These are phyloP conservation scores for Okamejei kenojei DNA, from an alignment of 2,797 vertebrate species.

Conservation along the genomic window DNA sequence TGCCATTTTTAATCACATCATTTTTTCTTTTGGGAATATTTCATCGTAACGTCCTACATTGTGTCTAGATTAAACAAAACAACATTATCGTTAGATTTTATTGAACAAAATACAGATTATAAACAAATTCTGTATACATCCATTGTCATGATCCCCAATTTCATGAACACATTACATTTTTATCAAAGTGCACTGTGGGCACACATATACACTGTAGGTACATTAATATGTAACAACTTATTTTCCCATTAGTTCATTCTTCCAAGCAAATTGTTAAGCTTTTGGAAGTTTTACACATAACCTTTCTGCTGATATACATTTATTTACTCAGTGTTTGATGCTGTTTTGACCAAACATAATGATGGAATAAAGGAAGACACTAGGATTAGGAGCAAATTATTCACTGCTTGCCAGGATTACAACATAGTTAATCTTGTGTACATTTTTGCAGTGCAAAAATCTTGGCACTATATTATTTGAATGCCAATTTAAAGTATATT, in stretches of 20 bases:
- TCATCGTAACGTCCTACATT: neutral
- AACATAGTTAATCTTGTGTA: neutral
- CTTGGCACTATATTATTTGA: neutral
- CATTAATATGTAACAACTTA: neutral
- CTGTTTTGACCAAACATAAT: neutral
- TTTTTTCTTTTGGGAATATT: too few species aligned
- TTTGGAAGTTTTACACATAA: constrained; percentile 15
- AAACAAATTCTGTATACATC: constrained; percentile 40
- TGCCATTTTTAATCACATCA: neutral
- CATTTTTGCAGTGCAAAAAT: neutral
- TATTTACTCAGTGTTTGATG: neutral
- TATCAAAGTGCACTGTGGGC: constrained; percentile 66
- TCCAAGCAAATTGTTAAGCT: neutral
- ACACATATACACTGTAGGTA: neutral
- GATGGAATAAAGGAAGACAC: neutral
- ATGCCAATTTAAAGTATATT: neutral
- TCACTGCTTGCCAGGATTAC: neutral
- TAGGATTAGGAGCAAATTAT: neutral
- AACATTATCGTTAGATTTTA: constrained; percentile 50
- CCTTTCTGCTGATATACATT: neutral
- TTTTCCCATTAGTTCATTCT: neutral
- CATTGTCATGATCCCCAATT: constrained; percentile 41
- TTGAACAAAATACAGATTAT: constrained; percentile 53
- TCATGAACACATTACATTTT: constrained; percentile 53
- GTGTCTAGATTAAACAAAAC: neutral